Conservation (phyloP, 2,888 invertebrate species). For the Achlya flavicornis region DNA sequence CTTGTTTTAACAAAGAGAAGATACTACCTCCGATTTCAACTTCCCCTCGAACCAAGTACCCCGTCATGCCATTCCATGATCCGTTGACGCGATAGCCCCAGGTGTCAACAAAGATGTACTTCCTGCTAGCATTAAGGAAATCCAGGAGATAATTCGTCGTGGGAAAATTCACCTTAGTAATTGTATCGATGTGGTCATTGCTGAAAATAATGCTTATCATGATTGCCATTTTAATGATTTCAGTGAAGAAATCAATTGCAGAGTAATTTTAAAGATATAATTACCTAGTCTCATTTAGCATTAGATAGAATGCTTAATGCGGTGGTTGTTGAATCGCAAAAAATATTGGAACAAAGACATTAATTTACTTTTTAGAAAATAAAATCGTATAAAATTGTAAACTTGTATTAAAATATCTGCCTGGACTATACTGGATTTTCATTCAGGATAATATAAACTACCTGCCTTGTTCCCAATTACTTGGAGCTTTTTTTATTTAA, state of each 20-base stretch:
- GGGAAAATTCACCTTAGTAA: slow-evolving; percentile 86
- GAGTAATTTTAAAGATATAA: no score
- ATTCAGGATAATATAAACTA: no score
- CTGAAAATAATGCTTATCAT: slow-evolving; percentile 46
- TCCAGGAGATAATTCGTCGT: slow-evolving; percentile 83
- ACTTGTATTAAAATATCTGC: no score
- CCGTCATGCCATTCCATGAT: slow-evolving; percentile 87
- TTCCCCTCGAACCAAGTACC: slow-evolving; percentile 81
- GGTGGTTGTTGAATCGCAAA: no score
- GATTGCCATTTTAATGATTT: background rate
- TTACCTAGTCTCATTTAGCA: no score
- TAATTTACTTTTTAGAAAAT: no score
- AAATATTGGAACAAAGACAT: no score
- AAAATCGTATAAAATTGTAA: no score
- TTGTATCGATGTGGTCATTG: slow-evolving; percentile 82
- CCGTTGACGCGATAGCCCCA: slow-evolving; percentile 86
- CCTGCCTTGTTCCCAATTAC: no score
- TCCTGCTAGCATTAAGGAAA: slow-evolving; percentile 83
- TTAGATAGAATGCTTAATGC: no score
- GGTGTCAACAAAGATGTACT: slow-evolving; percentile 78
- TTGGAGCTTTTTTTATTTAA: no score
- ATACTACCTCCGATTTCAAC: slow-evolving; percentile 85
- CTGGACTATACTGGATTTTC: no score
- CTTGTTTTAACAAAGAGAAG: background rate
- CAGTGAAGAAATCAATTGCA: background rate